These are phyloP conservation scores for Bhutanitis thaidina DNA, from an alignment of 2,888 invertebrate genomes.

Conservation along the genomic window DNA sequence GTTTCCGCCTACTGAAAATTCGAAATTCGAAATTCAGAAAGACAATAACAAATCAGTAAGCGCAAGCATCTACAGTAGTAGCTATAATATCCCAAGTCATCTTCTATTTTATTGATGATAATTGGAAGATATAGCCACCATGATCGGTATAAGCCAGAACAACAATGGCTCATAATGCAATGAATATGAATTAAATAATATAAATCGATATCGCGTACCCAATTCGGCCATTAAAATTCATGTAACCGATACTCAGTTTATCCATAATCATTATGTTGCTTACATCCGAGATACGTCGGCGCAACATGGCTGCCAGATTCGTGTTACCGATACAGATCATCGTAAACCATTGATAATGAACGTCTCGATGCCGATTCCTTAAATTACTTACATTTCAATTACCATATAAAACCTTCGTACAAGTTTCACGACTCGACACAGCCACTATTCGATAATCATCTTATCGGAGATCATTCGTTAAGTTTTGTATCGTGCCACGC, in stretches of 20 bases:
- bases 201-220: constrained; percentile 33
- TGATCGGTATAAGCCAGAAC: neutral
- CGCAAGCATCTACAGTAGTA: too few species aligned
- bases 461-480: constrained; percentile 76
- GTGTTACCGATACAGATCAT: constrained; percentile 44
- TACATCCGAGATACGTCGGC: constrained; percentile 32
- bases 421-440: constrained; percentile 60
- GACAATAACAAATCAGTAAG: too few species aligned
- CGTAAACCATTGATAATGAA: constrained; percentile 63
- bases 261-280: constrained; percentile 54
- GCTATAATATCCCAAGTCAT: too few species aligned
- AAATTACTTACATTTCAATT: constrained; percentile 71
- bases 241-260: constrained; percentile 55
- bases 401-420: constrained; percentile 70
- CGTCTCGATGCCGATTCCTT: constrained; percentile 58
- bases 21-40: too few species aligned
- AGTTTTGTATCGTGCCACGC: constrained; percentile 59
- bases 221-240: constrained; percentile 58
- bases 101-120: too few species aligned
- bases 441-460: constrained; percentile 68
- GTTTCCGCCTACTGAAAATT: too few species aligned
- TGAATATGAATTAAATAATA: constrained; percentile 7
- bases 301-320: constrained; percentile 32
- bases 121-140: too few species aligned
- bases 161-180: constrained; percentile 19